phyloP scores from a whole-genome alignment of 2,113 vertebrate genomes.

The Crypturellus undulatus region DNA sequence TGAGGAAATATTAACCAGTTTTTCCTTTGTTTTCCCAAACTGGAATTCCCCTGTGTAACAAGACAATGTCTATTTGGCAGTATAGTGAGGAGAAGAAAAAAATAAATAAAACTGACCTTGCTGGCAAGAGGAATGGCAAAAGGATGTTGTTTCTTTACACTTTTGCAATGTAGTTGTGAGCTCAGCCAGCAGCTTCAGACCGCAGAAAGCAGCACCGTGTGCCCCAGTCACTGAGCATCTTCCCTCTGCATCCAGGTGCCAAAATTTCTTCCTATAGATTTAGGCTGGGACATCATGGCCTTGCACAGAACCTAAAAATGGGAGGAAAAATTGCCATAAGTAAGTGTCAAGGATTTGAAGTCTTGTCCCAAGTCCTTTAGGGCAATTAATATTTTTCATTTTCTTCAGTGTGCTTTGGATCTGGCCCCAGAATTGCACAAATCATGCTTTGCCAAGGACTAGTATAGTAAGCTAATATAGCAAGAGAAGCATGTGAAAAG shows the following conservation, averaged over 20 bases:
- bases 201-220: neutral
- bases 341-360: neutral
- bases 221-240: neutral
- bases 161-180: neutral
- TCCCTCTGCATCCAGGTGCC: neutral
- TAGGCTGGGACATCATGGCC: too few species aligned
- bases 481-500: neutral
- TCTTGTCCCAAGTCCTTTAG: neutral
- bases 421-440: neutral
- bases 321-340: accelerated
- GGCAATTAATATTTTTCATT: neutral
- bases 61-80: accelerated
- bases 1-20: neutral
- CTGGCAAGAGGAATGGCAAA: neutral
- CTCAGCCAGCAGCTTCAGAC: neutral
- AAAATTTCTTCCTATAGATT: neutral
- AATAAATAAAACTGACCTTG: neutral
- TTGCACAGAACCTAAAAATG: neutral
- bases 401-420: neutral
- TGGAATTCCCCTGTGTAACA: neutral
- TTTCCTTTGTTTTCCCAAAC: constrained; percentile 3
- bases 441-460: neutral
- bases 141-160: neutral
- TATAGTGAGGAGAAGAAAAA: neutral
- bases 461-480: neutral